Evolutionary conservation across 2,113 vertebrate species (phyloP).

Genomic region (Anthoscopus minutus): DNA sequence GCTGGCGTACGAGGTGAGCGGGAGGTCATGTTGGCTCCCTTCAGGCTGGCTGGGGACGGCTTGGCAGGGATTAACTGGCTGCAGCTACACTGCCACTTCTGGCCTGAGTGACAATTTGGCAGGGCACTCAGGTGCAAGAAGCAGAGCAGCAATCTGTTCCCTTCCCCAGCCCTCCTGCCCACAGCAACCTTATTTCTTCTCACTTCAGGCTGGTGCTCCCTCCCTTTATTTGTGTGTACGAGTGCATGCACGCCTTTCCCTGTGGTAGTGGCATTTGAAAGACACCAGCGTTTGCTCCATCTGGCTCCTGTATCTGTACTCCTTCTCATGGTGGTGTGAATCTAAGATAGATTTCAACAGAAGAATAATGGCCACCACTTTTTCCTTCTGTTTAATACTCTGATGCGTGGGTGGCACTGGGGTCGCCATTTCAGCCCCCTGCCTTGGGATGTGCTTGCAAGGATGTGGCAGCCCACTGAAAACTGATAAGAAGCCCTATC

Average conservation of each 20-base stretch:
- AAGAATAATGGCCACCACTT: not conserved
- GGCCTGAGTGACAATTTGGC: constrained; percentile 30
- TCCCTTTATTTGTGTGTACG: not conserved
- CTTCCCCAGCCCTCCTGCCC: not conserved
- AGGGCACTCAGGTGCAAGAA: not conserved
- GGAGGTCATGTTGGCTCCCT: constrained; percentile 15
- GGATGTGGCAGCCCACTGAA: not conserved
- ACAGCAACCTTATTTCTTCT: constrained; percentile 6
- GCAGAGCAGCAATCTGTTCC: constrained; percentile 55
- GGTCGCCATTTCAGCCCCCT: not conserved
- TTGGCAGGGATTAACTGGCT: constrained; percentile 22
- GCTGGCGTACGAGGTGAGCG: not conserved
- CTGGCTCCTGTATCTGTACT: not conserved
- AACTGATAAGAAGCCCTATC: not conserved
- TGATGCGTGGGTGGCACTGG: not conserved
- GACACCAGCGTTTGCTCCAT: not conserved
- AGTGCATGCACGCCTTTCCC: not conserved
- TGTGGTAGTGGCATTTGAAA: not conserved
- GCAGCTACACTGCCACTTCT: constrained; percentile 12
- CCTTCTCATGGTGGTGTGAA: not conserved
- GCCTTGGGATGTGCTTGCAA: not conserved
- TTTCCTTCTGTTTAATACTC: not conserved
- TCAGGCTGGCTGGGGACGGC: not conserved
- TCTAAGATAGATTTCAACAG: not conserved
- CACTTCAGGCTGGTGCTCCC: not conserved